A percentile compares a stretch with the other conserved stretches of the same genome.
Conservation (phyloP, 2,888 invertebrate species). For the Stenichneumon culpator region DNA sequence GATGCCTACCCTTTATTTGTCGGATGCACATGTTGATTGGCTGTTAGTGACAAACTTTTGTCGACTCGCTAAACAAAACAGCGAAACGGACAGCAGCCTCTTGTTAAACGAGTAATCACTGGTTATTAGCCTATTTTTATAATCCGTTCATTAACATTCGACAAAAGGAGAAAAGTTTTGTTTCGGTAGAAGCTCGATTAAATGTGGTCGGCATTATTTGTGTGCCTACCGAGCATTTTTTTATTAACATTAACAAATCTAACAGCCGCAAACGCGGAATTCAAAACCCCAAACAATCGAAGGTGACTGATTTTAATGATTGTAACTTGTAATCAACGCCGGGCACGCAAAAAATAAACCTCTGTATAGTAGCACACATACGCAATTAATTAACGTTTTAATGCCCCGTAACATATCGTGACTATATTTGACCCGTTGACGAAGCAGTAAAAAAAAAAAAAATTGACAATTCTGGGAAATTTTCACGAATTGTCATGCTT, state of each 20-base stretch:
- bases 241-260: not conserved
- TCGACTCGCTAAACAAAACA: not conserved
- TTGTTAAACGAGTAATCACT: not conserved
- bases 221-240: not conserved
- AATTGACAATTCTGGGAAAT: no score
- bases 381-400: no score
- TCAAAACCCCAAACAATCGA: not conserved
- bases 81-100: not conserved
- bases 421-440: no score
- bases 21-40: no score
- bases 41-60: not conserved
- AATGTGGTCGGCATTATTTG: not conserved
- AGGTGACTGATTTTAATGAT: not conserved
- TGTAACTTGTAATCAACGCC: not conserved
- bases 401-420: no score
- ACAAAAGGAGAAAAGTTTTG: not conserved
- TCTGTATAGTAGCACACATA: no score
- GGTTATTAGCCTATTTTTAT: not conserved
- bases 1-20: no score
- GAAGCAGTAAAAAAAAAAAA: no score
- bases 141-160: not conserved
- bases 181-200: not conserved
- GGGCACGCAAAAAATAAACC: no score
- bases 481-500: no score
- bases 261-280: not conserved